Base-by-base conservation (phyloP, 2,113 vertebrate species). In the Oryctolagus cuniculus region DNA sequence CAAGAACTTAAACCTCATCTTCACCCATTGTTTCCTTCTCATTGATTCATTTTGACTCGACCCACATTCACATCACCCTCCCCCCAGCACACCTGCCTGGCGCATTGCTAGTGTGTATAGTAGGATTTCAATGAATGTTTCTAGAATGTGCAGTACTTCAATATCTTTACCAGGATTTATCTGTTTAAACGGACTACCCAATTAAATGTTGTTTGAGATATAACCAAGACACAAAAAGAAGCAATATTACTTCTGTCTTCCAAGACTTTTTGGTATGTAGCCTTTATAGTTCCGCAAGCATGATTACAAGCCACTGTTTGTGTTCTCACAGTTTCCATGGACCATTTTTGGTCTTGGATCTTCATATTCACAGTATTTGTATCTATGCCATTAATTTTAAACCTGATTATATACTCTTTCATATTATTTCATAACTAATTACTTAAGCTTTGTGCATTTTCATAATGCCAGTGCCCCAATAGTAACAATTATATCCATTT, bases 371-470 rank as follows among this genome's bases (percentile, higher is more conserved):
- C 5, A 84, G 21, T 34, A 7, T 82, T 70, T 81, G 55, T 51
- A 75, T 63, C 70, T 38, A 25, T 66, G 16, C 36, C 61, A 88
- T 10, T 93, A 10, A 90, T 87, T 92, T 80, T 51, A 29, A 89
- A 64, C 24, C 1, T 64, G 92, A 90, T 92, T 82, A 24, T 22
- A 13, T 69, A 31, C 2, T 80, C 17, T 70, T 91, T 66, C 21
- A 3, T 77, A 15, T 81, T 83, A n/a, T 79, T 93, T 36, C 2
- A 29, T 69, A 74, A 78, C 9, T n/a, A 1, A 74, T 55, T 21
- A 38, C 27, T 88, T 69, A 21, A 22, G 17, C 34, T 74, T 88
- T 79, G 27, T 87, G 17, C 16, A 64, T 77, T 92, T 90, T 6
- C 55, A 31, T 55, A 79, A 51, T 73, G 4, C 8, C 16, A 24